phyloP scores from a whole-genome alignment of 1,140 invertebrate species.

The Idris sp. region DNA sequence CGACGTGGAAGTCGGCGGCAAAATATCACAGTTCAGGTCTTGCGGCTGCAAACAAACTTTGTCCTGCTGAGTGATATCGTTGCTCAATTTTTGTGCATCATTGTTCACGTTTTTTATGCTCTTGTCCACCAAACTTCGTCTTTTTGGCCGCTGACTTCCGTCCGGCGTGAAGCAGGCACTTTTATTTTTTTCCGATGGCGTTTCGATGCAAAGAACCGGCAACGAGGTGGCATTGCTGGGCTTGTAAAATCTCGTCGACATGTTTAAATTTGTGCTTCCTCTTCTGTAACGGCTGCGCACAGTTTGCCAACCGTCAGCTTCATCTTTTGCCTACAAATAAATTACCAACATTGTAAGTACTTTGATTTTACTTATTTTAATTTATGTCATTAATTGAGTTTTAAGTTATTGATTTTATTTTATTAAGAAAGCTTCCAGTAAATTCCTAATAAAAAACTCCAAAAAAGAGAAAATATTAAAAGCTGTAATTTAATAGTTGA shows the following conservation, averaged over 20 bases:
- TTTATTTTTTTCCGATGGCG: constrained; percentile 72
- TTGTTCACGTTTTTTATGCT: constrained; percentile 61
- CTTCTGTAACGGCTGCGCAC: constrained; percentile 79
- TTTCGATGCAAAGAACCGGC: constrained; percentile 79
- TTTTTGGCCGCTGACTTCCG: constrained; percentile 60
- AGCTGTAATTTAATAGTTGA: too few species aligned
- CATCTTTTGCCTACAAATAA: constrained; percentile 63
- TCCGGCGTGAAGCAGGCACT: constrained; percentile 69
- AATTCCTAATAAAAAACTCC: too few species aligned
- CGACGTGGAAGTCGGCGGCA: constrained; percentile 71
- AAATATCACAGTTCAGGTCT: constrained; percentile 5
- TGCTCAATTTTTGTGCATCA: constrained; percentile 64
- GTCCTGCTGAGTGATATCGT: constrained; percentile 32
- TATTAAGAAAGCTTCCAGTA: too few species aligned
- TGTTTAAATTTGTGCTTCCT: constrained; percentile 74
- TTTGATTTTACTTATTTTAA: too few species aligned
- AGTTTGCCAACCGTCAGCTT: constrained; percentile 82
- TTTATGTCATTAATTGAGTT: too few species aligned
- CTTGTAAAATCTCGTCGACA: constrained; percentile 78
- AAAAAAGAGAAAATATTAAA: too few species aligned
- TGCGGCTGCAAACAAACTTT: constrained; percentile 14
- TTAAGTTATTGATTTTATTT: too few species aligned
- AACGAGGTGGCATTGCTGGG: constrained; percentile 80
- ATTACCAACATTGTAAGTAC: too few species aligned
- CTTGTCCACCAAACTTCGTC: constrained; percentile 62